Percentiles rank a stretch among this genome's conserved stretches.
phyloP scores from a whole-genome alignment of 2,888 invertebrate species.

The Eurytoma adleriae region DNA sequence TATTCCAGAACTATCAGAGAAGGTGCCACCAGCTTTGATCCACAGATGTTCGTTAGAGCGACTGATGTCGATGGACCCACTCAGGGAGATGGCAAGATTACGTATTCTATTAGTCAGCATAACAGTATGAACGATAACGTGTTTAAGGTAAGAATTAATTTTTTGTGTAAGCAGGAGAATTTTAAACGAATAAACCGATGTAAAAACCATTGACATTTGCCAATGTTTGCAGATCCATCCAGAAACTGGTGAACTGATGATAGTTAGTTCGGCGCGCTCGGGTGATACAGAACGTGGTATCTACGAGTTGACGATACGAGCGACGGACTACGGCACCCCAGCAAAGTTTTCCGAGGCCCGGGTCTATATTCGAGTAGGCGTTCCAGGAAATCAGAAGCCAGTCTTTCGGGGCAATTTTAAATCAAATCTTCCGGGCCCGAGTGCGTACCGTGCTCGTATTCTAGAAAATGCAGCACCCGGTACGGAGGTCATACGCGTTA shows the following conservation, averaged over 20 bases:
- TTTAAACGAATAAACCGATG: background rate
- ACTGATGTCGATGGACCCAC: slow-evolving; percentile 85
- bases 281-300: slow-evolving; percentile 87
- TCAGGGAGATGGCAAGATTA: slow-evolving; percentile 84
- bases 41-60: slow-evolving; percentile 87
- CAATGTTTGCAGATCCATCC: slow-evolving; percentile 78
- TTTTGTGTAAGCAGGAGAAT: background rate
- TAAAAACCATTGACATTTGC: background rate
- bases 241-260: slow-evolving; percentile 84
- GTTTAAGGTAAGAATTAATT: slow-evolving; percentile 65
- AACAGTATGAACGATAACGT: slow-evolving; percentile 82
- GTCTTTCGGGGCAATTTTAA: slow-evolving; percentile 86
- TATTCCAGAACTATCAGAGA: slow-evolving; percentile 88
- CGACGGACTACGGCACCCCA: slow-evolving; percentile 85
- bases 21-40: slow-evolving; percentile 86
- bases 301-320: slow-evolving; percentile 83
- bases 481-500: slow-evolving; percentile 83
- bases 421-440: slow-evolving; percentile 80
- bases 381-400: slow-evolving; percentile 88
- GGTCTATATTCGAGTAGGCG: slow-evolving; percentile 85
- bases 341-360: slow-evolving; percentile 82
- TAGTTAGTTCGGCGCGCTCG: slow-evolving; percentile 82
- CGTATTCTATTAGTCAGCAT: slow-evolving; percentile 82
- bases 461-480: slow-evolving; percentile 84
- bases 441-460: slow-evolving; percentile 84